Evolutionary conservation across 2,797 vertebrate genomes (phyloP).

Genomic region (Hippoglossus hippoglossus): DNA sequence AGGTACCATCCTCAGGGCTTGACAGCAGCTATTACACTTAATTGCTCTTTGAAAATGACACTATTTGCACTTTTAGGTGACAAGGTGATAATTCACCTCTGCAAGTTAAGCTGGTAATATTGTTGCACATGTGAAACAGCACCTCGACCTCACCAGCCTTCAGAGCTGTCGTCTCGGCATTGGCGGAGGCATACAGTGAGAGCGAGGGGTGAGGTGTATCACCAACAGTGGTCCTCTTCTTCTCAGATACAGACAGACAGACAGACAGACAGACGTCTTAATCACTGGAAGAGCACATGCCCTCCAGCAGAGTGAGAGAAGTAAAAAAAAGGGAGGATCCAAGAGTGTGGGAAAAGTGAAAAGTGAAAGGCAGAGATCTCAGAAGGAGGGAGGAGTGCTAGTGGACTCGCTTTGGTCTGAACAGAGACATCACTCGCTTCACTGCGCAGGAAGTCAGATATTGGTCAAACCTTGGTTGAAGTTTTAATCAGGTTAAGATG

Average conservation of each 20-base stretch:
- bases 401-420: not conserved
- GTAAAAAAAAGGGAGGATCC: conserved; percentile 62
- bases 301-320: conserved; percentile 64
- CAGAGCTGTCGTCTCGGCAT: conserved; percentile 70
- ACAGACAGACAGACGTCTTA: conserved; percentile 75
- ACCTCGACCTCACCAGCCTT: conserved; percentile 80
- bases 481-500: conserved; percentile 56
- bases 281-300: conserved; percentile 70
- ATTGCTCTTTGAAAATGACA: conserved; percentile 91
- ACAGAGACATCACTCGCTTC: conserved; percentile 22
- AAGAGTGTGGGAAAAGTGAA: conserved; percentile 76
- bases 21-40: conserved; percentile 96
- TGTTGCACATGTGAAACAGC: conserved; percentile 86
- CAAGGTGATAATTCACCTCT: conserved; percentile 96
- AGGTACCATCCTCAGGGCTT: conserved; percentile 89
- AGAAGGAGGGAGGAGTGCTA: conserved; percentile 19
- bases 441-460: conserved; percentile 18
- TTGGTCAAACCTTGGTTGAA: conserved; percentile 47
- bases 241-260: not conserved
- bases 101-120: conserved; percentile 90
- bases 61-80: conserved; percentile 91
- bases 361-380: conserved; percentile 55
- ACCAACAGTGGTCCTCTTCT: conserved; percentile 12
- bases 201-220: conserved; percentile 63
- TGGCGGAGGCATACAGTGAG: conserved; percentile 48